Conservation (phyloP, 2,888 invertebrate species). For the Phyllotreta striolata region DNA sequence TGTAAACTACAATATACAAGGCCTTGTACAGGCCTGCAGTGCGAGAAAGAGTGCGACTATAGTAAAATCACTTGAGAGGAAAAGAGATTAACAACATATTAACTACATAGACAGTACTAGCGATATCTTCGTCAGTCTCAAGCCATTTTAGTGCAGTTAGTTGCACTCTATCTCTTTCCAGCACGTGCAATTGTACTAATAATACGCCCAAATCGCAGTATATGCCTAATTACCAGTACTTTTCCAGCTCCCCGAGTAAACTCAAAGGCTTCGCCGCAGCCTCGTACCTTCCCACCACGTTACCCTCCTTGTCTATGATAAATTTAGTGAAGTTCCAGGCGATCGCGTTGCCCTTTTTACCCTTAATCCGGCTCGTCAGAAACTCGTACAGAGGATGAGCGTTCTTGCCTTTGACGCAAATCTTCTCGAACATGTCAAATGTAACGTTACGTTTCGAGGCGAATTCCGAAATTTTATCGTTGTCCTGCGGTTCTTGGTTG, state of each 20-base stretch:
- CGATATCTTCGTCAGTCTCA: no score
- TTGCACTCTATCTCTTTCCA: no score
- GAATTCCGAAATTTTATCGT: slow-evolving; percentile 71
- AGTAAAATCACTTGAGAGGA: no score
- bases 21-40: no score
- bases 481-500: slow-evolving; percentile 72
- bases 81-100: no score
- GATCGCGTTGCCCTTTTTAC: slow-evolving; percentile 69
- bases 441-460: slow-evolving; percentile 69
- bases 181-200: no score
- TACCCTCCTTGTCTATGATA: slow-evolving; percentile 75
- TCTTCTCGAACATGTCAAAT: slow-evolving; percentile 78
- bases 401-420: slow-evolving; percentile 72
- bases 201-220: no score
- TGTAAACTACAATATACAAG: no score
- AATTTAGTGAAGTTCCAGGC: slow-evolving; percentile 94
- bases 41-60: no score
- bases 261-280: slow-evolving; percentile 60
- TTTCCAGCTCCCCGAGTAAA: slow-evolving; percentile 54
- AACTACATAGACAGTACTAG: no score
- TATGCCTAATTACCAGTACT: slow-evolving; percentile 52
- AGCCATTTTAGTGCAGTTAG: no score
- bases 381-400: slow-evolving; percentile 74
- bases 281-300: slow-evolving; percentile 70
- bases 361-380: slow-evolving; percentile 66